phyloP scores from a whole-genome alignment of 2,113 vertebrate species.

The Amphiprion ocellaris region DNA sequence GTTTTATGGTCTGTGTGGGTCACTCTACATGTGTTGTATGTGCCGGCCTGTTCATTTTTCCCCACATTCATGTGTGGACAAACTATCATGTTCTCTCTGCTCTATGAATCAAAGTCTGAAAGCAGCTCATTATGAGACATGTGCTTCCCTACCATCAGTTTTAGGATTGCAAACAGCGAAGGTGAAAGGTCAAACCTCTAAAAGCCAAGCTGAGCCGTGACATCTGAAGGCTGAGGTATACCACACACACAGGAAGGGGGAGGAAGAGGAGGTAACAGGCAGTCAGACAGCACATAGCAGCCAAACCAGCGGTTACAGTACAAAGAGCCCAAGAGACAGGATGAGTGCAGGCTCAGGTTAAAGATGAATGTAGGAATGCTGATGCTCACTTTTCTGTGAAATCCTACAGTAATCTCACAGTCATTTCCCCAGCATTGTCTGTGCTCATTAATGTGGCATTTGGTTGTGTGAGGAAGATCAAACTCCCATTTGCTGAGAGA shows the following conservation, averaged over 20 bases:
- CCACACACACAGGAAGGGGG: slow-evolving; percentile 35
- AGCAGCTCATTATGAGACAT: slow-evolving; percentile 17
- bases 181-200: slow-evolving; percentile 46
- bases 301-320: slow-evolving; percentile 1
- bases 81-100: not conserved
- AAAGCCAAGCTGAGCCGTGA: slow-evolving; percentile 39
- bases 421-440: not conserved
- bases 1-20: slow-evolving; percentile 15
- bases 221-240: slow-evolving; percentile 48
- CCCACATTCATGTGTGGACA: not conserved
- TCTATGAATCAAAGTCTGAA: slow-evolving; percentile 15
- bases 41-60: slow-evolving; percentile 18
- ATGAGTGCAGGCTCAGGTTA: not conserved
- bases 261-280: not conserved
- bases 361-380: not conserved
- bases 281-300: not conserved
- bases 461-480: slow-evolving; percentile 14
- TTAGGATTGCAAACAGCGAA: slow-evolving; percentile 1
- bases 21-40: slow-evolving; percentile 11
- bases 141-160: not conserved
- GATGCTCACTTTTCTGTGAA: not conserved
- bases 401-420: not conserved
- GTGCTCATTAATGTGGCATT: not conserved
- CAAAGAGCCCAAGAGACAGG: not conserved
- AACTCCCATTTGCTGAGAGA: slow-evolving; percentile 29